Evolutionary conservation across 2,888 invertebrate species (phyloP).

Genomic region (Macaria liturata): DNA sequence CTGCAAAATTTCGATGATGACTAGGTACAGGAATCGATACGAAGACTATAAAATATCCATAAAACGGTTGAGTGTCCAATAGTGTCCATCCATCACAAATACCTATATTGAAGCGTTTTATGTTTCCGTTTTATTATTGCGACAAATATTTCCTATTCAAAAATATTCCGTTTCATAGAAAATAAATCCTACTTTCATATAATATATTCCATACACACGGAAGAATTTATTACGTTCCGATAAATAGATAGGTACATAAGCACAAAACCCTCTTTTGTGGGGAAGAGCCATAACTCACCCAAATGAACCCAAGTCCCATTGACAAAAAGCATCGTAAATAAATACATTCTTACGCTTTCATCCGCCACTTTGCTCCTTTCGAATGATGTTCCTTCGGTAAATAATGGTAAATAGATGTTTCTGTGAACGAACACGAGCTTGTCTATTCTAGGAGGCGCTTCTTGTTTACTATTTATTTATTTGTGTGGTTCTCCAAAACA

Average conservation of each 20-base stretch:
- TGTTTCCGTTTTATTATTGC: constrained; percentile 3
- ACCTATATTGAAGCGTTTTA: too few relatives aligned
- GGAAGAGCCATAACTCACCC: constrained; percentile 68
- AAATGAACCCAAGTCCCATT: constrained; percentile 64
- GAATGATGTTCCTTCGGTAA: constrained; percentile 52
- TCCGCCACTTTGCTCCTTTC: constrained; percentile 48
- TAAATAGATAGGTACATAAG: constrained; percentile 59
- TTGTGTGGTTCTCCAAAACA: constrained; percentile 4
- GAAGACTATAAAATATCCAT: too few relatives aligned
- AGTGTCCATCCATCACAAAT: too few relatives aligned
- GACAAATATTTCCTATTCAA: constrained; percentile 19
- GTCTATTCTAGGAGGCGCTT: constrained; percentile 37
- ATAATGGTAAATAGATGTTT: constrained; percentile 50
- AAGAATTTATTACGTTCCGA: constrained; percentile 68
- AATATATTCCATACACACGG: constrained; percentile 45
- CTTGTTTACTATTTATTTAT: constrained; percentile 16
- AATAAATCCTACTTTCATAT: constrained; percentile 38
- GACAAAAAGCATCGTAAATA: constrained; percentile 73
- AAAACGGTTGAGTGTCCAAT: too few relatives aligned
- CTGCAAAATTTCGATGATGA: too few relatives aligned
- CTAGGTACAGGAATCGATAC: too few relatives aligned
- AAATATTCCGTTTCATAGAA: constrained; percentile 31
- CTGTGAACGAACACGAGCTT: constrained; percentile 41
- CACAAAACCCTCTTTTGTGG: constrained; percentile 62
- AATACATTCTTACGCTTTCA: constrained; percentile 57